A percentile compares a stretch with the other conserved stretches of the same genome.
Conservation (phyloP, 2,113 vertebrate species). For the Malaclemys terrapin region DNA sequence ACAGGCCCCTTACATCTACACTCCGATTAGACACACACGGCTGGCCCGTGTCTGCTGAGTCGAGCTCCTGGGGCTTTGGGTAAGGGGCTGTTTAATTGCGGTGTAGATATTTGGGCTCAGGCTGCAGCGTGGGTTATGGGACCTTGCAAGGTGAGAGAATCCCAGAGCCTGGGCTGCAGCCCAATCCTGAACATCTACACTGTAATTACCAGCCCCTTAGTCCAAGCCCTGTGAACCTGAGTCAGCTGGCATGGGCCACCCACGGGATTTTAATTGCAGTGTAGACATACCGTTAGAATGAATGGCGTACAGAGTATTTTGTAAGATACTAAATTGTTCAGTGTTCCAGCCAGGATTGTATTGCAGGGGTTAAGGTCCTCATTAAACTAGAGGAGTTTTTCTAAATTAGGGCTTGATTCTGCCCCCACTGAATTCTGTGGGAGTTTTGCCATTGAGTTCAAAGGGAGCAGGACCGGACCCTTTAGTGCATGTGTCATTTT, state of each 20-base stretch:
- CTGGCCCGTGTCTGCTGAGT: background rate
- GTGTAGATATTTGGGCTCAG: background rate
- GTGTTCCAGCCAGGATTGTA: background rate
- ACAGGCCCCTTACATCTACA: background rate
- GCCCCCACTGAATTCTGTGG: fast-evolving
- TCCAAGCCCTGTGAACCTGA: background rate
- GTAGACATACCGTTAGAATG: fast-evolving
- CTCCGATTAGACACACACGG: background rate
- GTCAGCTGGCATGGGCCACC: background rate
- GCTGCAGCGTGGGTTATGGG: background rate
- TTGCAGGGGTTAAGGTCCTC: no score
- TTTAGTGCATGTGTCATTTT: fast-evolving
- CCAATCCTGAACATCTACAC: background rate
- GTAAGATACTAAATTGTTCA: background rate
- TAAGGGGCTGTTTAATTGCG: background rate
- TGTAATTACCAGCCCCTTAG: background rate
- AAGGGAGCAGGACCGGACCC: fast-evolving
- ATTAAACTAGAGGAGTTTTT: background rate
- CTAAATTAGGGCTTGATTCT: background rate
- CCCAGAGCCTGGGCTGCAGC: background rate
- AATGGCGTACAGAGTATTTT: fast-evolving
- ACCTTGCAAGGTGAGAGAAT: background rate
- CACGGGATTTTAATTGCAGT: background rate
- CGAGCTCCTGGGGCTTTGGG: background rate
- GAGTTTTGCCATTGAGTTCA: background rate